Evolutionary conservation across 2,113 vertebrate species (phyloP).

Genomic region (Megaptera novaeangliae): DNA sequence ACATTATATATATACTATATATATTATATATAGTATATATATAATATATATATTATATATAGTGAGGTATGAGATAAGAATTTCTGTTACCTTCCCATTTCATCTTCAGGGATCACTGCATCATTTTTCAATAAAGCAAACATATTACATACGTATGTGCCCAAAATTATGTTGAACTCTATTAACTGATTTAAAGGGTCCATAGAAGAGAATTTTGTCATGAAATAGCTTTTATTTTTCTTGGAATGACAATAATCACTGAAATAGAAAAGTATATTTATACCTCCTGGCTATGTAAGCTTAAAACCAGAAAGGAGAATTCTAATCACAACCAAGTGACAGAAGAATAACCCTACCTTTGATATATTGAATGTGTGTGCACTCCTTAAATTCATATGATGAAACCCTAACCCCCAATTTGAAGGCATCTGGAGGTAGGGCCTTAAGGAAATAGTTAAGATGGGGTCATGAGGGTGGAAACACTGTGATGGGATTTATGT

Average conservation of each 20-base stretch:
- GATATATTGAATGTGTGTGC: neutral
- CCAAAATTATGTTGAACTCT: neutral
- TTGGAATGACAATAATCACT: neutral
- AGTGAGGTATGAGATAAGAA: neutral
- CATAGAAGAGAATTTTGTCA: neutral
- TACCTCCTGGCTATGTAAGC: neutral
- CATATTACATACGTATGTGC: neutral
- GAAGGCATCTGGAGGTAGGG: neutral
- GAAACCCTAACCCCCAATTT: neutral
- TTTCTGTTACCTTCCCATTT: neutral
- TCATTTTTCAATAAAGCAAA: neutral
- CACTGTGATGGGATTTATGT: neutral
- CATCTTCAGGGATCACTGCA: neutral
- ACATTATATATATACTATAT: too few species aligned
- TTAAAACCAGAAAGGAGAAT: neutral
- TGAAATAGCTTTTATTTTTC: neutral
- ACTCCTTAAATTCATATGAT: neutral
- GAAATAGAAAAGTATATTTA: neutral
- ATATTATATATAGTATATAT: neutral
- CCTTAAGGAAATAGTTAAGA: neutral
- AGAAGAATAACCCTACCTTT: neutral
- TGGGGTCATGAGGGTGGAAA: neutral
- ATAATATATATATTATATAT: too few species aligned
- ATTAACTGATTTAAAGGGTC: neutral
- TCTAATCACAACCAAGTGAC: neutral